Base-by-base conservation (phyloP, 2,797 vertebrate genomes). In the Sebastes nivosus region DNA sequence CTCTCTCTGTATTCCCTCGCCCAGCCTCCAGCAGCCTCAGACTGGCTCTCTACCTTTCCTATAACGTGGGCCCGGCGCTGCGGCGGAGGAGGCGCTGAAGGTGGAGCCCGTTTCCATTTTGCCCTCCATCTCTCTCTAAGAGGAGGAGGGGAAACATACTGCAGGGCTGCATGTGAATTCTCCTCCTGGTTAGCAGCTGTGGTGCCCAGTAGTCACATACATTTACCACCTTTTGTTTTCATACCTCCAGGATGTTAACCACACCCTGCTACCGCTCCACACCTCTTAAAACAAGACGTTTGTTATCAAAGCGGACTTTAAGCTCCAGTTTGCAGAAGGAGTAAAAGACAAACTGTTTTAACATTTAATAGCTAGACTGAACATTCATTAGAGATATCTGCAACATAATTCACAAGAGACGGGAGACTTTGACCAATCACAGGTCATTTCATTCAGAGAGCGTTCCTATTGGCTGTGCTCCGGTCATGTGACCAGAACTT, bases 41-140 rank as follows among this genome's bases (percentile, higher is more conserved):
- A 66, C 79, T 9, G 46, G 16, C 80, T 89, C 83, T 72, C 83
- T 72, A 89, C 87, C 91, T 85, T 83, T 42, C 60, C 76, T 42
- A 5, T 38, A 60, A 67, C 16, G 67, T 66, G 52, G 66, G 25
- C 46, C 69, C 16, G 42, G 16, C 6, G 42, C 42, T 72, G 83
- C 67, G 29, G 79, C 11, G 75, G 38, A 38, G 77, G 46, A 38
- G 72, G 32, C 10, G 75, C 71, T 60, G 75, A 77, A 84, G 89
- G 86, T 87, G 84, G 75, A 81, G 83, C 63, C 58, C 9, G 18
- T 71, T 82, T 85, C 69, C 69, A 79, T 87, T 87, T 81, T 67
- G 36, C 76, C 70, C 79, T 81, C 71, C 76, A 55, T 78, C 36
- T 80, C 36, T 14, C 36, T 6, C n/a, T 20, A 2, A 46, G 46